A percentile compares a stretch with the other conserved stretches of the same genome.
These are phyloP conservation scores for Sarcophaga bullata DNA, from an alignment of 1,140 invertebrate species.

Conservation along the genomic window DNA sequence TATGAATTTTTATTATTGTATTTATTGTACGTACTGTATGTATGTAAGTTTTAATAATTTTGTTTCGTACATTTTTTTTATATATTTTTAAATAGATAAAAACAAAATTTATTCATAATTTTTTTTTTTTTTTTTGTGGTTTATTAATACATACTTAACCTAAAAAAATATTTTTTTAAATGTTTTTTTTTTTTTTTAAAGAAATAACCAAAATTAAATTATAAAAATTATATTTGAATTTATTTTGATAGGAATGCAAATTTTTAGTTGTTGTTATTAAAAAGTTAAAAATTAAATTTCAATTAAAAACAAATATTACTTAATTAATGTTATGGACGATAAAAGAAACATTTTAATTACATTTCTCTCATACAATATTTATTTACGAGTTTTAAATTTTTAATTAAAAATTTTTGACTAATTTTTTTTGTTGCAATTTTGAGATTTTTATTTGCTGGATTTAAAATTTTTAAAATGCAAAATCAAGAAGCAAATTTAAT, in stretches of 20 bases:
- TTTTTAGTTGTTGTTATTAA: constrained; percentile 18
- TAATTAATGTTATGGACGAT: neutral
- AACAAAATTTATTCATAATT: constrained; percentile 21
- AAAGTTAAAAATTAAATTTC: constrained; percentile 27
- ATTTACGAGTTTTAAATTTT: too few species aligned
- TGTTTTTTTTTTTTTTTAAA: too few species aligned
- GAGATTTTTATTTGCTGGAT: too few species aligned
- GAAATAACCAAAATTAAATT: constrained; percentile 12
- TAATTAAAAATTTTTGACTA: too few species aligned
- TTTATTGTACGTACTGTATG: too few species aligned
- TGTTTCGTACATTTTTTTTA: neutral
- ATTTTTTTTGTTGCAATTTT: too few species aligned
- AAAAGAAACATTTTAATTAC: constrained; percentile 5
- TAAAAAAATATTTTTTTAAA: neutral
- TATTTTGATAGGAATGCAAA: constrained; percentile 33
- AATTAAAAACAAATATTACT: constrained; percentile 5
- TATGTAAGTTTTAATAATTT: neutral
- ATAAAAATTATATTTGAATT: neutral
- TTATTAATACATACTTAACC: constrained; percentile 30
- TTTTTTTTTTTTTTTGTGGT: neutral
- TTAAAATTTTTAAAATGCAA: too few species aligned
- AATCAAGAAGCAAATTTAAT: too few species aligned
- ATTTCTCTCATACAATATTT: neutral
- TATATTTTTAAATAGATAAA: constrained; percentile 1
- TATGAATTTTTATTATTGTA: too few species aligned